These are phyloP conservation scores for Prosopocoilus inquinatus DNA, from an alignment of 2,888 invertebrate genomes.

Conservation along the genomic window DNA sequence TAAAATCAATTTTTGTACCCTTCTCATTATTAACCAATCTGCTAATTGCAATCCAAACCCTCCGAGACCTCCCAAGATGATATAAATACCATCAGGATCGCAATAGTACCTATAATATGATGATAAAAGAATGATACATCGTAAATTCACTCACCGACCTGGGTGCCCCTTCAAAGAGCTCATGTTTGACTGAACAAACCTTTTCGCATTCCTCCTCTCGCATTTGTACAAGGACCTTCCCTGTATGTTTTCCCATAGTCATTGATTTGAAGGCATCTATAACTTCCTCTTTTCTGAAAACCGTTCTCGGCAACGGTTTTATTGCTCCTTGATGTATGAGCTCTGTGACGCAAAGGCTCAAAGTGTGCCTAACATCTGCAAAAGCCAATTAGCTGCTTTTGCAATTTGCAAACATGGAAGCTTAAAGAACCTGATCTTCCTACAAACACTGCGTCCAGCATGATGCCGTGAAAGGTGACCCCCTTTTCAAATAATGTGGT, in stretches of 20 bases:
- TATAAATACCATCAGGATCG: conserved; percentile 13
- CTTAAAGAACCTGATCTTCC: conserved; percentile 46
- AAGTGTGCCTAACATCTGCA: neutral
- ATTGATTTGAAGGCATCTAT: conserved; percentile 71
- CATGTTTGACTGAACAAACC: neutral
- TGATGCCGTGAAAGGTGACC: conserved; percentile 67
- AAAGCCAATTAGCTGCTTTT: neutral
- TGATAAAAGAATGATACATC: neutral
- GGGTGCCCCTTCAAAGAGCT: conserved; percentile 10
- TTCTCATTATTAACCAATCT: conserved; percentile 82
- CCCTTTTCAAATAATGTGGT: conserved; percentile 55
- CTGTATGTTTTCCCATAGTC: conserved; percentile 74
- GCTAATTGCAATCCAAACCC: conserved; percentile 89
- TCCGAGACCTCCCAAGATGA: conserved; percentile 80
- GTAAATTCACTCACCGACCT: neutral
- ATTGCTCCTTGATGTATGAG: conserved; percentile 57
- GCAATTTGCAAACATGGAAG: neutral
- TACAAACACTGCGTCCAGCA: conserved; percentile 59
- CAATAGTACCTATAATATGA: conserved; percentile 26
- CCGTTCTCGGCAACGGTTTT: conserved; percentile 63
- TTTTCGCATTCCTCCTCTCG: conserved; percentile 30
- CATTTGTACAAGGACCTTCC: conserved; percentile 60
- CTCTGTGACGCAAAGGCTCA: neutral
- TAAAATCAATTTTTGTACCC: conserved; percentile 74
- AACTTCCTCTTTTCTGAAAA: conserved; percentile 64